These are phyloP conservation scores for Automeris io DNA, from an alignment of 2,888 invertebrate species.

Conservation along the genomic window DNA sequence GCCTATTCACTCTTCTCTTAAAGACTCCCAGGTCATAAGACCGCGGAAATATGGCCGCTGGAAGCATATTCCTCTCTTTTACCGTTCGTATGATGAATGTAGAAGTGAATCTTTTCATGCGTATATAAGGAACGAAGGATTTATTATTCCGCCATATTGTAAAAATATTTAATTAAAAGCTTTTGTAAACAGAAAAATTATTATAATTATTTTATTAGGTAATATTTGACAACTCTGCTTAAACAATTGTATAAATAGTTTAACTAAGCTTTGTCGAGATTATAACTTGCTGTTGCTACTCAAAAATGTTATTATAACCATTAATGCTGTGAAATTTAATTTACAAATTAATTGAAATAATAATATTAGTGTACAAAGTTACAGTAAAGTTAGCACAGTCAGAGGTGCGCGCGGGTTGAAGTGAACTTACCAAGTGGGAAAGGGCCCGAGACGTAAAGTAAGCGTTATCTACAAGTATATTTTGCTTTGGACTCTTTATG, in stretches of 20 bases:
- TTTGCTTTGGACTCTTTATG: conserved; percentile 77
- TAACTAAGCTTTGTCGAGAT: background rate
- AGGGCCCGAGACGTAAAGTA: conserved; percentile 69
- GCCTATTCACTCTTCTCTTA: too few species aligned
- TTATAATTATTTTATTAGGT: background rate
- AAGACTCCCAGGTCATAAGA: too few species aligned
- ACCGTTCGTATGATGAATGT: too few species aligned
- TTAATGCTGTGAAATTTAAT: conserved; percentile 63
- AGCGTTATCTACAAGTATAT: conserved; percentile 73
- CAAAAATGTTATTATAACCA: conserved; percentile 17
- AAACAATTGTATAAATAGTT: too few species aligned
- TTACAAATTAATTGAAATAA: conserved; percentile 55
- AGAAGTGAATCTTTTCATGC: too few species aligned
- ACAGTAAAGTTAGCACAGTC: background rate
- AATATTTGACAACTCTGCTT: background rate
- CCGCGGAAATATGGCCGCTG: too few species aligned
- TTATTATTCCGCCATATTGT: too few species aligned
- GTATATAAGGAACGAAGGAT: too few species aligned
- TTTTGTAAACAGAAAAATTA: background rate
- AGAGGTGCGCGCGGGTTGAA: conserved; percentile 46
- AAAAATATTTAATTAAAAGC: too few species aligned
- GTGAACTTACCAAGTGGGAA: conserved; percentile 68
- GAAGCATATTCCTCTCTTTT: too few species aligned
- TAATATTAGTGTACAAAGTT: conserved; percentile 1
- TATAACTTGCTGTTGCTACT: background rate